Evolutionary conservation across 2,113 vertebrate species (phyloP).

Genomic region (Engystomops pustulosus): DNA sequence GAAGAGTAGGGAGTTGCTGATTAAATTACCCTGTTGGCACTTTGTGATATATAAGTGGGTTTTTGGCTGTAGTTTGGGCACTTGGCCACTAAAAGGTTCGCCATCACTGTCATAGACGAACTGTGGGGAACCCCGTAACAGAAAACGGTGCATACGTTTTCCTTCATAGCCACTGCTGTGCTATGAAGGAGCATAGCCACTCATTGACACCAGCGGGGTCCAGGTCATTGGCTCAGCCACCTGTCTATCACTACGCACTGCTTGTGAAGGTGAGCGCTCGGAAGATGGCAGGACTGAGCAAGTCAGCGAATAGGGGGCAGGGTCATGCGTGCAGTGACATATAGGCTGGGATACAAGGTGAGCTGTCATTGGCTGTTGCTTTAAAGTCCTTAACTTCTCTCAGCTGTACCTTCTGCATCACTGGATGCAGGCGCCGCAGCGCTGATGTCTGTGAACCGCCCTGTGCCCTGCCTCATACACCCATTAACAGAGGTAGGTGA

Average conservation of each 20-base stretch:
- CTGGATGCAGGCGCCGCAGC: neutral
- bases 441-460: no score
- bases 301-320: neutral
- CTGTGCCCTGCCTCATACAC: no score
- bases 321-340: neutral
- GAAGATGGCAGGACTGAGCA: neutral
- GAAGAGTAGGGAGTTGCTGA: no score
- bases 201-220: constrained; percentile 1
- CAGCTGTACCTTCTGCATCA: constrained; percentile 37
- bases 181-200: neutral
- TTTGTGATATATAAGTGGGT: no score
- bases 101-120: no score
- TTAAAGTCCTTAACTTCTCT: neutral
- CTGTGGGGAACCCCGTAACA: no score
- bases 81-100: no score
- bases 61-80: no score
- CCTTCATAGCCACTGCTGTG: neutral
- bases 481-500: no score
- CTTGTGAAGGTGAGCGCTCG: no score
- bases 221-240: constrained; percentile 41
- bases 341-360: neutral
- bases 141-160: no score
- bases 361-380: neutral
- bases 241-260: neutral
- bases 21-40: no score